Base-by-base conservation (phyloP, 1,140 invertebrate species). In the Drosophila trapezifrons region DNA sequence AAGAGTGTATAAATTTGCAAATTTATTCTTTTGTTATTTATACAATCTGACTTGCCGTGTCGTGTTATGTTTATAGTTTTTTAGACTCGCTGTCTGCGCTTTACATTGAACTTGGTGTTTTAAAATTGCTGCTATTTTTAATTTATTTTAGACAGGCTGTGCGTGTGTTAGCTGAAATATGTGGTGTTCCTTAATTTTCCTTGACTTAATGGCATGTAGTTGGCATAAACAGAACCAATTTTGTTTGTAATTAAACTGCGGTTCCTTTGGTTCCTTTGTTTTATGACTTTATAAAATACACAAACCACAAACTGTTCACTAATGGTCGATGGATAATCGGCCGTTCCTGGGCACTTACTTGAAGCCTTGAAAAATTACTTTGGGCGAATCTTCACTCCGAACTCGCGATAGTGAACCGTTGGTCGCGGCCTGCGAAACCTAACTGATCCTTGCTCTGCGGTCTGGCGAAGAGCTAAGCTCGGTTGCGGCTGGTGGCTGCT, bases 401-500 rank as follows among this genome's bases (percentile, higher is more conserved):
- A 12, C 59, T 35, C 62, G 62, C 56, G 62, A 71, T 51, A 38
- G 37, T 65, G 62, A 77, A 84, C 85, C 77, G 90, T 71, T 87
- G 42, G 69, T 67, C 76, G 54, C 66, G 82, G 60, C 57, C 69
- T 59, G 58, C 77, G 52, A 81, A 84, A 76, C 72, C 60, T 57
- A 78, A 91, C 87, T 91, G 90, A 87, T 91, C 85, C 77, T 78
- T 60, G 60, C 47, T 69, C 74, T 74, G 75, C 47, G 57, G 67
- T 75, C 57, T 65, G 62, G 56, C 77, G 63, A 77, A 40, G 37
- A 91, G 70, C 80, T 91, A 90, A 91, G 74, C 90, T 91, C 89
- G 89, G 89, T 79, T 67, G 55, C 25, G 7, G 47, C 49, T 54
- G 40, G 35, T n/a, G n/a, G n/a, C n/a, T n/a, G n/a, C n/a, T n/a